Evolutionary conservation across 1,140 invertebrate genomes (phyloP).

Genomic region (Choristoneura fumiferana): DNA sequence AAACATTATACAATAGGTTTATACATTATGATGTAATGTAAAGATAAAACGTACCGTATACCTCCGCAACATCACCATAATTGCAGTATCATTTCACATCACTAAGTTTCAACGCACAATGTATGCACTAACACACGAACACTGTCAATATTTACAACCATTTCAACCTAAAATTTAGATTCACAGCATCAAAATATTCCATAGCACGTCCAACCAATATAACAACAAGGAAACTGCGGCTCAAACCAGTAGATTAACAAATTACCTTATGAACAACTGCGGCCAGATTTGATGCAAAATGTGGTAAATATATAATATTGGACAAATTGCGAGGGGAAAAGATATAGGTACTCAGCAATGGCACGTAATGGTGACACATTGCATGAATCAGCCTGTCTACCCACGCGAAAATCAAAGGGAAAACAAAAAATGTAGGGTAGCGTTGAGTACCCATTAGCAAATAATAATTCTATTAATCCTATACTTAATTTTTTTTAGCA

Average conservation of each 20-base stretch:
- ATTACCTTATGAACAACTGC: slow-evolving; percentile 1
- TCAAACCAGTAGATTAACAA: background rate
- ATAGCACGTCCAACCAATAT: background rate
- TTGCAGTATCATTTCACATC: slow-evolving; percentile 37
- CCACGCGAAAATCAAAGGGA: background rate
- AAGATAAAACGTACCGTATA: slow-evolving; percentile 47
- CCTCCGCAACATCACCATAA: slow-evolving; percentile 59
- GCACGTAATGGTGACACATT: background rate
- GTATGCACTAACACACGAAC: background rate
- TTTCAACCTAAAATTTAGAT: background rate
- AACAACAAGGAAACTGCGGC: background rate
- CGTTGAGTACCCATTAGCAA: background rate
- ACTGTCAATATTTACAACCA: slow-evolving; percentile 1
- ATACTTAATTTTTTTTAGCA: too few relatives aligned
- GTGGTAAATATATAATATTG: too few relatives aligned
- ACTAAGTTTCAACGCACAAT: slow-evolving; percentile 1
- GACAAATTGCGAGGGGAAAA: too few relatives aligned
- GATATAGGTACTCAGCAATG: too few relatives aligned
- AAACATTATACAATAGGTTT: too few relatives aligned
- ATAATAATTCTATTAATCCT: background rate
- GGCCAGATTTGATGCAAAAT: slow-evolving; percentile 5
- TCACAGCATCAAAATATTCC: background rate
- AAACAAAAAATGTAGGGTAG: background rate
- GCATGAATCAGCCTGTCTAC: slow-evolving; percentile 5
- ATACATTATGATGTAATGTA: too few relatives aligned